A percentile compares a stretch with the other conserved stretches of the same genome.
phyloP scores from a whole-genome alignment of 2,888 invertebrate genomes.

The Pachycephus smyrnensis region DNA sequence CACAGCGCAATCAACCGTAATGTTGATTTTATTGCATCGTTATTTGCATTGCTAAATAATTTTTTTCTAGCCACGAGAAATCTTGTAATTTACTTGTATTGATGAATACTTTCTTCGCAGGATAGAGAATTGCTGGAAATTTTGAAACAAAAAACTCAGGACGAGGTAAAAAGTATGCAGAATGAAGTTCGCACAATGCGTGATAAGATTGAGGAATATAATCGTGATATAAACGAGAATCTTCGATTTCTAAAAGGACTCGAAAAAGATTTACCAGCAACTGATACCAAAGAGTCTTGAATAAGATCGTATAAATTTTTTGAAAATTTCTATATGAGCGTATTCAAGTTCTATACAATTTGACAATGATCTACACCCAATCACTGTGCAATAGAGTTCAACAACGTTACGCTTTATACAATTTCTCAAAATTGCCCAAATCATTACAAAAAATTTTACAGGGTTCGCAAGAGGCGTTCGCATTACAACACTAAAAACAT shows the following conservation, averaged over 20 bases:
- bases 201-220: slow-evolving; percentile 48
- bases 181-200: slow-evolving; percentile 45
- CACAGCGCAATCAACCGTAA: too few species aligned
- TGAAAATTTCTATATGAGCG: too few species aligned
- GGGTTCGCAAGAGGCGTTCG: background rate
- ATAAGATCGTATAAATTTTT: slow-evolving; percentile 7
- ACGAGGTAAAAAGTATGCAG: slow-evolving; percentile 48
- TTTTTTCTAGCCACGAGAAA: too few species aligned
- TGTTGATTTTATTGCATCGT: too few species aligned
- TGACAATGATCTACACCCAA: too few species aligned
- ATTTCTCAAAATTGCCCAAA: too few species aligned
- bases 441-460: background rate
- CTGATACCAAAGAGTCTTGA: slow-evolving; percentile 33
- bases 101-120: slow-evolving; percentile 22
- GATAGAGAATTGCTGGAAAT: slow-evolving; percentile 43
- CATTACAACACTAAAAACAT: background rate
- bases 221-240: slow-evolving; percentile 50
- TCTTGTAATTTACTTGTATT: too few species aligned
- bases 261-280: slow-evolving; percentile 38
- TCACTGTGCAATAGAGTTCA: too few species aligned
- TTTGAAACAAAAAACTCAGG: slow-evolving; percentile 47
- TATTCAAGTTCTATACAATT: too few species aligned
- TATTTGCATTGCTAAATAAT: too few species aligned
- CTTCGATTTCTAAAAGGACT: slow-evolving; percentile 47
- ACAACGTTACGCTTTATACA: too few species aligned